Conservation (phyloP, 2,888 invertebrate genomes). For the Abrostola tripartita region DNA sequence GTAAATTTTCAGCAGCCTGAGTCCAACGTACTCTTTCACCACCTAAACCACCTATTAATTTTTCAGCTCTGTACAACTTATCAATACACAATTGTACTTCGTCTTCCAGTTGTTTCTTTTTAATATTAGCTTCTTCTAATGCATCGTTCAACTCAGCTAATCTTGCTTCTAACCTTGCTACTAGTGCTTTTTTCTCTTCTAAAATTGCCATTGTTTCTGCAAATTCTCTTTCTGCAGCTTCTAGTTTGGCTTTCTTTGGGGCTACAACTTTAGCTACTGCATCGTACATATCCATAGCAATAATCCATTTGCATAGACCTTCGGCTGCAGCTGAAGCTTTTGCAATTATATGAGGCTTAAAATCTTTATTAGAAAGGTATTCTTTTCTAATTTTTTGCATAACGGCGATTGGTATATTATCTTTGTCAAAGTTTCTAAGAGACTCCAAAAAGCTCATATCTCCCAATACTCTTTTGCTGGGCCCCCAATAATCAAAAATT, state of each 20-base stretch:
- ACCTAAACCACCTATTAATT: constrained; percentile 95
- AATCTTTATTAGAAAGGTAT: constrained; percentile 92
- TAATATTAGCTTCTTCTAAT: constrained; percentile 90
- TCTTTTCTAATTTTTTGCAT: constrained; percentile 93
- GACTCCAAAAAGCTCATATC: constrained; percentile 94
- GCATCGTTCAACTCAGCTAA: constrained; percentile 92
- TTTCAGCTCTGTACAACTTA: constrained; percentile 95
- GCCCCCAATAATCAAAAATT: constrained; percentile 95
- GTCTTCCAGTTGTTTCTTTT: constrained; percentile 91
- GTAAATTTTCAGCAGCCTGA: constrained; percentile 92
- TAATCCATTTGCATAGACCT: constrained; percentile 96
- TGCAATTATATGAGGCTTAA: constrained; percentile 93
- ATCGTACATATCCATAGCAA: constrained; percentile 96
- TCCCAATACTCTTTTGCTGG: constrained; percentile 93
- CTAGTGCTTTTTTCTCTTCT: constrained; percentile 93
- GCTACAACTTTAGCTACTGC: constrained; percentile 94
- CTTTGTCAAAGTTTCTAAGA: constrained; percentile 94
- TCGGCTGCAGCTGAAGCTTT: constrained; percentile 98
- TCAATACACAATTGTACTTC: constrained; percentile 94
- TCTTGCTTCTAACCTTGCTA: constrained; percentile 92
- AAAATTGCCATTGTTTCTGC: constrained; percentile 94
- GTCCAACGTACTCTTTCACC: constrained; percentile 97
- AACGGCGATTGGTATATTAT: constrained; percentile 92
- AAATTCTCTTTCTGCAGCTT: constrained; percentile 94
- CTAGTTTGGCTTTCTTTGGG: constrained; percentile 95